Evolutionary conservation across 2,113 vertebrate genomes (phyloP).

Genomic region (Myotis lucifugus): DNA sequence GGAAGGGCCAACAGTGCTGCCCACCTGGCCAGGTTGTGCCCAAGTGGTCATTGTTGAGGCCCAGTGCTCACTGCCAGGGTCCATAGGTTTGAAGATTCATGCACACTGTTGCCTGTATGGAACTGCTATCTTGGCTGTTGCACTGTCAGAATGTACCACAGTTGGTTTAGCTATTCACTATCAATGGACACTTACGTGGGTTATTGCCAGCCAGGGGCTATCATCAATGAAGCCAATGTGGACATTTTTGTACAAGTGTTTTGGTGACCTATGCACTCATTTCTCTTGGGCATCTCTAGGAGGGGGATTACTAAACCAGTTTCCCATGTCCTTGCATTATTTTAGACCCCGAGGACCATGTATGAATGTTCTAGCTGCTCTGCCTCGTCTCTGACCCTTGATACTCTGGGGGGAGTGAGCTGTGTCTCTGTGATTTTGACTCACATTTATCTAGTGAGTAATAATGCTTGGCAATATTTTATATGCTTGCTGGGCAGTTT

Average conservation of each 20-base stretch:
- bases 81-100: too few species aligned
- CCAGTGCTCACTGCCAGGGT: background rate
- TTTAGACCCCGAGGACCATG: accelerated
- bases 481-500: too few species aligned
- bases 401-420: accelerated
- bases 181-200: accelerated
- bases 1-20: background rate
- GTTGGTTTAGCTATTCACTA: accelerated
- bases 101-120: accelerated
- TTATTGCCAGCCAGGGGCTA: too few species aligned
- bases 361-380: accelerated
- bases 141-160: accelerated
- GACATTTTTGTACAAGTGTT: background rate
- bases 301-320: accelerated
- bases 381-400: accelerated
- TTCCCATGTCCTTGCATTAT: accelerated
- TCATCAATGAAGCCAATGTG: accelerated
- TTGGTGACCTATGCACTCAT: background rate
- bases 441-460: background rate
- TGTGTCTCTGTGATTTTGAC: accelerated
- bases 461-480: too few species aligned
- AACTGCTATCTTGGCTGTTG: too few species aligned
- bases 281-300: background rate
- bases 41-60: background rate
- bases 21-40: background rate